Base-by-base conservation (phyloP, 2,797 vertebrate species). In the Cichlasoma orientale region DNA sequence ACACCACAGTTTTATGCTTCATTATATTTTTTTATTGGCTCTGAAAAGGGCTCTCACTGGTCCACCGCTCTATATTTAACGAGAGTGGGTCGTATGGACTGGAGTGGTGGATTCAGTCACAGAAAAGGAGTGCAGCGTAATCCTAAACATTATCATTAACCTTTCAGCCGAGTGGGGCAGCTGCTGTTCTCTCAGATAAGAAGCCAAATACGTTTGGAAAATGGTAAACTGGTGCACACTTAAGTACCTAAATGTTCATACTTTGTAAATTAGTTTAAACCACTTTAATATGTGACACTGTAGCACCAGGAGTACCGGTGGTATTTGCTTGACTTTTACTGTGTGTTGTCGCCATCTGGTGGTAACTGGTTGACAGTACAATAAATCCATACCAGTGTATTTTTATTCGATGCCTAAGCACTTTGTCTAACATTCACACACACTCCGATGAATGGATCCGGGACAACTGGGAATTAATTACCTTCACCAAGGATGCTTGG, bases 341-440 rank as follows among this genome's bases (percentile, higher is more conserved):
- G 47, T 75, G 2, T n/a, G 12, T 6, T 86, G 80, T 78, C 78
- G 47, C 91, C 89, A 88, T 81, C 93, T 92, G 75, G 86, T 90
- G 92, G 87, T 12, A 0, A 29, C 19, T 2, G 25, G 16, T 6
- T 13, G 10, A 5, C 7, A 69, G 23, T 29, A 12, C 50, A 50
- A 68, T 50, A 29, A 68, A 68, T 12, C 0, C 16, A 12, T 66
- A 41, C 8, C 38, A 66, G 23, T 47, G 8, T 19, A 27, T 27
- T 63, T 63, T 63, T 44, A 44, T 44, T 63, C 36, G 25, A 44
- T 44, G 21, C 59, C 59, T 63, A 63, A 44, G 36, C 36, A 63
- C 59, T 6, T 63, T 63, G 41, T 44, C 16, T 63, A 63, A 63
- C 21, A 63, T 25, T 44, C 36, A 63, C 59, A 61, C 58, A 44